Conservation (phyloP, 2,113 vertebrate genomes). For the Oreotrochilus melanogaster region DNA sequence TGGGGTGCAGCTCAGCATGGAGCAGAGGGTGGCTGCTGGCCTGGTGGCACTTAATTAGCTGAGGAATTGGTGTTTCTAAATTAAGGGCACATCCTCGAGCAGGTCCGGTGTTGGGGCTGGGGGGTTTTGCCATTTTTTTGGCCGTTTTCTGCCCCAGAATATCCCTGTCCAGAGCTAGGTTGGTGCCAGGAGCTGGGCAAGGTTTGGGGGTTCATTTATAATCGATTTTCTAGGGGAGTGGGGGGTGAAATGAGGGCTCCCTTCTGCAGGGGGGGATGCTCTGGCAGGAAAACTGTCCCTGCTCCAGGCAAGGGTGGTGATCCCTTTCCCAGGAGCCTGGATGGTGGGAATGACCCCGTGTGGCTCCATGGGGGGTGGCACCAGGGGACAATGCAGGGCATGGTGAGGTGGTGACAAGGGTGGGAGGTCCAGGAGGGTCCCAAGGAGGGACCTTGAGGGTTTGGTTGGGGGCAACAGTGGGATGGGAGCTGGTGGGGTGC, state of each 20-base stretch:
- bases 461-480: neutral
- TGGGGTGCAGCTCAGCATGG: neutral
- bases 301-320: too few relatives aligned
- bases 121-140: neutral
- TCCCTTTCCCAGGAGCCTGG: neutral
- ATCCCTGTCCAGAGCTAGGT: neutral
- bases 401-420: rapidly evolving
- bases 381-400: rapidly evolving
- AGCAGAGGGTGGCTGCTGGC: neutral
- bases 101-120: rapidly evolving
- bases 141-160: neutral
- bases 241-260: too few relatives aligned
- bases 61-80: neutral
- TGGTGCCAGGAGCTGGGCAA: neutral
- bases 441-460: neutral
- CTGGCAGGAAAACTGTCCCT: neutral
- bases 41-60: neutral
- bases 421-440: neutral
- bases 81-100: rapidly evolving
- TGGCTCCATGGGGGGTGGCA: rapidly evolving
- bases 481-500: neutral
- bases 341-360: rapidly evolving
- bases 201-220: neutral
- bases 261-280: neutral
- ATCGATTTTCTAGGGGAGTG: neutral